Conservation (phyloP, 2,113 vertebrate species). For the Holacanthus passer region DNA sequence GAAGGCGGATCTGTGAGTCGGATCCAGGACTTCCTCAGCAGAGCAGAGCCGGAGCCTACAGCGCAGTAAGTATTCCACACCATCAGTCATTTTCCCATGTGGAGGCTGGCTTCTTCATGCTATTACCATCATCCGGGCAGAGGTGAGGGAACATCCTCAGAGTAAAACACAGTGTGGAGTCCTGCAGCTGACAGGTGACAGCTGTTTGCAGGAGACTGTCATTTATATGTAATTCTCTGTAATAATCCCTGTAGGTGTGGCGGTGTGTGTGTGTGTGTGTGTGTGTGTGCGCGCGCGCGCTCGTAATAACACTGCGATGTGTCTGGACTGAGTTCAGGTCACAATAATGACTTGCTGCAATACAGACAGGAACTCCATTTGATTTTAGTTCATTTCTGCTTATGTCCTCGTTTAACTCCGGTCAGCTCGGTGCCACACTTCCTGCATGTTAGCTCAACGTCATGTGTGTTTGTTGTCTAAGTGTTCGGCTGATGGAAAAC, state of each 20-base stretch:
- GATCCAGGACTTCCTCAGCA: conserved; percentile 52
- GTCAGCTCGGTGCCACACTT: conserved; percentile 27
- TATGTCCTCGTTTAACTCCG: neutral
- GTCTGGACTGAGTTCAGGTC: neutral
- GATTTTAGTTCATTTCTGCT: neutral
- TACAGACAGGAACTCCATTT: neutral
- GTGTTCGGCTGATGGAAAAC: conserved; percentile 1
- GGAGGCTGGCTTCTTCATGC: neutral
- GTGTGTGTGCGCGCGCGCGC: too few species aligned
- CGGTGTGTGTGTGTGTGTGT: neutral
- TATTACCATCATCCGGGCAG: too few species aligned
- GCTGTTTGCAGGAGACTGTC: neutral
- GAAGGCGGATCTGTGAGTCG: conserved; percentile 57
- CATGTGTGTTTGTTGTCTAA: neutral
- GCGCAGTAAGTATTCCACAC: conserved; percentile 52
- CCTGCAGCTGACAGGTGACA: conserved; percentile 36
- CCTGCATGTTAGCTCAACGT: neutral
- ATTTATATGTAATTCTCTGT: neutral
- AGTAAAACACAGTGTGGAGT: neutral
- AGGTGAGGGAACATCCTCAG: neutral
- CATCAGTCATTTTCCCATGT: neutral
- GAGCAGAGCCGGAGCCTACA: conserved; percentile 4
- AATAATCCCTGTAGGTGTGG: neutral
- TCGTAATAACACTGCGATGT: neutral
- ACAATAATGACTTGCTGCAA: neutral